phyloP scores from a whole-genome alignment of 2,797 vertebrate genomes.

The Gadopsis marmoratus region DNA sequence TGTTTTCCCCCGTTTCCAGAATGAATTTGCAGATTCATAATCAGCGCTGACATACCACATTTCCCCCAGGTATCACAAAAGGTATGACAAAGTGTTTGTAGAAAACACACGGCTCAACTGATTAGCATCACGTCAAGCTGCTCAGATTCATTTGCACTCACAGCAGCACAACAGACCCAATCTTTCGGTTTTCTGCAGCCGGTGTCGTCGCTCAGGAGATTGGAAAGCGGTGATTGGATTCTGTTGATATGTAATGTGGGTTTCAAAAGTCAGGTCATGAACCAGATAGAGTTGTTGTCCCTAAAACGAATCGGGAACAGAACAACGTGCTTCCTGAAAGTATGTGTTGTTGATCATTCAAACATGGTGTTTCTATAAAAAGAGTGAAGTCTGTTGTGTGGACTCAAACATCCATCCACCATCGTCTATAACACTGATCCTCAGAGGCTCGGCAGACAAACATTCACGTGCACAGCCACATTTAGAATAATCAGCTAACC shows the following conservation, averaged over 20 bases:
- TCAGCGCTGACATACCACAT: background rate
- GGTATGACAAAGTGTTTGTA: background rate
- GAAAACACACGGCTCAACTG: conserved; percentile 33
- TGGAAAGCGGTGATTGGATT: conserved; percentile 43
- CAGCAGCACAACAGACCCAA: background rate
- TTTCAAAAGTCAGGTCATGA: conserved; percentile 35
- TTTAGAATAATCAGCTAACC: too few species aligned
- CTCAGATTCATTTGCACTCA: conserved; percentile 46
- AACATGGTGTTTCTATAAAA: background rate
- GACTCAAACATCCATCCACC: too few species aligned
- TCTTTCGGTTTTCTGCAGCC: conserved; percentile 20
- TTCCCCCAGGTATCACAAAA: background rate
- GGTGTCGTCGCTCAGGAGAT: conserved; percentile 20
- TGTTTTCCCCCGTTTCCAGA: background rate
- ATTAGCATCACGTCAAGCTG: conserved; percentile 50
- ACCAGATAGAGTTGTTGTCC: background rate
- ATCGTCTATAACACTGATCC: too few species aligned
- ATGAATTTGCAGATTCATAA: background rate
- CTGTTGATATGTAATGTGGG: conserved; percentile 37
- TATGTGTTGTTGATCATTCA: background rate
- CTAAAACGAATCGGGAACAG: background rate
- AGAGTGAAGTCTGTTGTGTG: background rate
- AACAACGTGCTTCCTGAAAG: background rate
- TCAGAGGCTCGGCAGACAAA: too few species aligned
- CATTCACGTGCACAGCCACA: too few species aligned